Percentiles rank a stretch among this genome's conserved stretches.
Evolutionary conservation across 2,888 invertebrate species (phyloP).

Genomic region (Ophion ellenae): DNA sequence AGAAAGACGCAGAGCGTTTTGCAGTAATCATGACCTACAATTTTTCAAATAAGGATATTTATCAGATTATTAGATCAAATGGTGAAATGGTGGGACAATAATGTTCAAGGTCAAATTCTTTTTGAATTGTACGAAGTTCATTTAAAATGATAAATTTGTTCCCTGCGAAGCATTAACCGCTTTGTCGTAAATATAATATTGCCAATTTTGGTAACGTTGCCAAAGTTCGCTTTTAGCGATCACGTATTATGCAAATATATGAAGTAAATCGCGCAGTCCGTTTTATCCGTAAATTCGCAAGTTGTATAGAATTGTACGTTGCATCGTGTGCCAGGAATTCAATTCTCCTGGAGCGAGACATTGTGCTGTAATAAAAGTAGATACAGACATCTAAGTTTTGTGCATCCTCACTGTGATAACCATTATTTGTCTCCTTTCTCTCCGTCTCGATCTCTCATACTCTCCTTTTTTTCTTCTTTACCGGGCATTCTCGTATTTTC

Average conservation of each 20-base stretch:
- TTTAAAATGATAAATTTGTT: no score
- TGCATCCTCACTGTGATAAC: constrained; percentile 45
- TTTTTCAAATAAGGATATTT: no score
- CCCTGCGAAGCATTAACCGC: not conserved
- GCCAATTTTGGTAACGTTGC: constrained; percentile 6
- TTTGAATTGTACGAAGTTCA: no score
- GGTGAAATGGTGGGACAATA: no score
- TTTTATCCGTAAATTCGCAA: constrained; percentile 41
- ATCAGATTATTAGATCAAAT: no score
- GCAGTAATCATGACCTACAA: no score
- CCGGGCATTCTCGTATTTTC: constrained; percentile 42
- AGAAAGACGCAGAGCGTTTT: not conserved
- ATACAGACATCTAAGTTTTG: constrained; percentile 47
- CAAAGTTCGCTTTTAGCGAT: constrained; percentile 24
- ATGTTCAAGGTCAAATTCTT: no score
- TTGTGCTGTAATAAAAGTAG: constrained; percentile 49
- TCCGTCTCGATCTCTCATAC: not conserved
- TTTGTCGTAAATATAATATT: not conserved
- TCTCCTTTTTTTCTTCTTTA: constrained; percentile 9
- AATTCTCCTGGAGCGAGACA: constrained; percentile 30
- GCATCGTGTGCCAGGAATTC: constrained; percentile 58
- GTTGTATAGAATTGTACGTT: constrained; percentile 38
- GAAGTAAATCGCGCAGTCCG: constrained; percentile 29
- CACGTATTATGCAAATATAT: constrained; percentile 43
- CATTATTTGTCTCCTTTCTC: constrained; percentile 26